Evolutionary conservation across 2,888 invertebrate genomes (phyloP).

Genomic region (Sympetrum striolatum): DNA sequence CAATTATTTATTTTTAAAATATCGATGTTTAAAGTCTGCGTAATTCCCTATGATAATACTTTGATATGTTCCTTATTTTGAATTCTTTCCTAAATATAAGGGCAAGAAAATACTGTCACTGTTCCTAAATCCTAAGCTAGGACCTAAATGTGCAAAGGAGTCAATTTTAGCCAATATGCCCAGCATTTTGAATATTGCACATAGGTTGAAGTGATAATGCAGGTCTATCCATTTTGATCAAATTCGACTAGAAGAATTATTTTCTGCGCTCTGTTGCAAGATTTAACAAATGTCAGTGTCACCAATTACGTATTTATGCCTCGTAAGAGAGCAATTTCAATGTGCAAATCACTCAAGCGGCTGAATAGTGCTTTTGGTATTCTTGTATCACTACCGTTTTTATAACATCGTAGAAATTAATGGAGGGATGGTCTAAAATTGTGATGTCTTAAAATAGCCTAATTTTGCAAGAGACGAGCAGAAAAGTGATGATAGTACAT

Average conservation of each 20-base stretch:
- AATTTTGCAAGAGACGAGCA: neutral
- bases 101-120: neutral
- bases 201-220: conserved; percentile 23
- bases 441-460: conserved; percentile 23
- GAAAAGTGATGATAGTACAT: neutral
- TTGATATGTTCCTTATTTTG: neutral
- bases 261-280: conserved; percentile 10
- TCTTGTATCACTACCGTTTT: conserved; percentile 19
- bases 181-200: neutral
- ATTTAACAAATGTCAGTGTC: conserved; percentile 6
- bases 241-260: conserved; percentile 8
- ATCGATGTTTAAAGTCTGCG: too few species aligned
- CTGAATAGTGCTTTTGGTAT: conserved; percentile 40
- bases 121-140: conserved; percentile 28
- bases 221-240: neutral
- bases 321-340: neutral
- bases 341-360: conserved; percentile 15
- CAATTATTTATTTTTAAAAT: too few species aligned
- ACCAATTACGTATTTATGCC: neutral
- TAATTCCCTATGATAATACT: too few species aligned
- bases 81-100: neutral
- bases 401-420: neutral
- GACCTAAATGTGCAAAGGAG: conserved; percentile 3
- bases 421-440: neutral
- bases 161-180: neutral